These are phyloP conservation scores for Drosophila chauvacae DNA, from an alignment of 1,140 invertebrate genomes.

Conservation along the genomic window DNA sequence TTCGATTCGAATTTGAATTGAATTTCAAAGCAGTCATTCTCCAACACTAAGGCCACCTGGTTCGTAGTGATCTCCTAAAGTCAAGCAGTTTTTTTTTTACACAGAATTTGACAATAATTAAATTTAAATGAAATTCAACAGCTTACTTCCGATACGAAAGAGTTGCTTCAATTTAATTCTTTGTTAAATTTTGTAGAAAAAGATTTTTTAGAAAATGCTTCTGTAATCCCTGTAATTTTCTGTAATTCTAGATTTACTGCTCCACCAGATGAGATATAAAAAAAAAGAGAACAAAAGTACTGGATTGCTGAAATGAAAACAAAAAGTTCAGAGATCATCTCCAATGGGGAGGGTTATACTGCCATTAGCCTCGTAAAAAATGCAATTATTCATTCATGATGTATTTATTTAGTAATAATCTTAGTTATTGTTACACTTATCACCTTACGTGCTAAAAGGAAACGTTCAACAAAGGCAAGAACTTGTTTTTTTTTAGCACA, in stretches of 20 bases:
- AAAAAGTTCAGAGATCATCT: neutral
- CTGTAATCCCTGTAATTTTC: neutral
- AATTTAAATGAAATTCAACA: neutral
- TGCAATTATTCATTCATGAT: constrained; percentile 36
- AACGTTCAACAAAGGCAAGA: constrained; percentile 45
- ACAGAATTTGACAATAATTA: too few relatives aligned
- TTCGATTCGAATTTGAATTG: constrained; percentile 42
- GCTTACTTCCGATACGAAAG: neutral
- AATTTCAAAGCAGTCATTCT: constrained; percentile 44
- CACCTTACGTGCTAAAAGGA: constrained; percentile 65
- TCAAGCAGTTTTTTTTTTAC: neutral
- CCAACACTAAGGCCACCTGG: constrained; percentile 5
- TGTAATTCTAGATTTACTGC: too few relatives aligned
- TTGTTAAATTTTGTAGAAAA: too few relatives aligned
- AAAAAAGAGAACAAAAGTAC: too few relatives aligned
- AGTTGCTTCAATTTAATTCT: too few relatives aligned
- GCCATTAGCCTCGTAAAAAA: constrained; percentile 16
- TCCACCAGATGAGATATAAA: too few relatives aligned
- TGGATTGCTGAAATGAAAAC: neutral
- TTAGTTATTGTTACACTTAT: constrained; percentile 80
- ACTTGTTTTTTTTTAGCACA: constrained; percentile 37
- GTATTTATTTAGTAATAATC: constrained; percentile 71
- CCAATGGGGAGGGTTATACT: too few relatives aligned
- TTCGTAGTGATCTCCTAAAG: constrained; percentile 5
- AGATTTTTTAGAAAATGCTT: too few relatives aligned